Conservation (phyloP, 2,113 vertebrate species). For the Hydropotes inermis region DNA sequence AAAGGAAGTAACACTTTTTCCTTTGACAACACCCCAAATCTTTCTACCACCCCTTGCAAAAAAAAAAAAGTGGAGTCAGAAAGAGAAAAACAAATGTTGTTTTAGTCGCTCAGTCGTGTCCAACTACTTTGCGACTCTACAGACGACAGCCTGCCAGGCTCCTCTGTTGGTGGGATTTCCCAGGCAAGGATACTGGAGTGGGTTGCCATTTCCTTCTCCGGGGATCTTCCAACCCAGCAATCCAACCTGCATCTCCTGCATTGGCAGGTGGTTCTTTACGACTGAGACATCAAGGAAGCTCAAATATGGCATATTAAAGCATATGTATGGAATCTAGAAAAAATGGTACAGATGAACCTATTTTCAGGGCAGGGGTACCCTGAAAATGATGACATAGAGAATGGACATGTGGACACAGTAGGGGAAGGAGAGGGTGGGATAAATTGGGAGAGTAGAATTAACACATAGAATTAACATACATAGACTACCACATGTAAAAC, state of each 20-base stretch:
- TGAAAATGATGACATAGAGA: not conserved
- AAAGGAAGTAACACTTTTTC: slow-evolving; percentile 8
- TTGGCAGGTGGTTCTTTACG: not conserved
- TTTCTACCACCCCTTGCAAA: accelerated
- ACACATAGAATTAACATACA: too few relatives aligned
- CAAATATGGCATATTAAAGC: not conserved
- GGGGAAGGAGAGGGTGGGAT: not conserved
- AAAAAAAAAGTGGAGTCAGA: not conserved
- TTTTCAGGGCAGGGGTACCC: not conserved
- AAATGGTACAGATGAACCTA: not conserved
- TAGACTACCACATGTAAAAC: not conserved
- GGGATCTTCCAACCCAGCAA: not conserved
- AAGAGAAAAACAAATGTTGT: not conserved
- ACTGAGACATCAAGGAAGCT: not conserved
- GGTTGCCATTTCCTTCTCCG: not conserved
- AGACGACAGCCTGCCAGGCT: not conserved
- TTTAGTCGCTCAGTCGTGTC: not conserved
- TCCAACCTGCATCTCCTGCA: not conserved
- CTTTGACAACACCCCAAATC: not conserved
- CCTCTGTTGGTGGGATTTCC: not conserved
- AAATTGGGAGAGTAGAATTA: not conserved
- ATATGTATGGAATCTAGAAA: not conserved
- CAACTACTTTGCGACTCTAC: not conserved
- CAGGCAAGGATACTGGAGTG: not conserved
- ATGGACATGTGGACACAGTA: not conserved